Evolutionary conservation across 2,797 vertebrate genomes (phyloP), one percentile per base, ranked within the genome.

Genomic region (Alauda arvensis): DNA sequence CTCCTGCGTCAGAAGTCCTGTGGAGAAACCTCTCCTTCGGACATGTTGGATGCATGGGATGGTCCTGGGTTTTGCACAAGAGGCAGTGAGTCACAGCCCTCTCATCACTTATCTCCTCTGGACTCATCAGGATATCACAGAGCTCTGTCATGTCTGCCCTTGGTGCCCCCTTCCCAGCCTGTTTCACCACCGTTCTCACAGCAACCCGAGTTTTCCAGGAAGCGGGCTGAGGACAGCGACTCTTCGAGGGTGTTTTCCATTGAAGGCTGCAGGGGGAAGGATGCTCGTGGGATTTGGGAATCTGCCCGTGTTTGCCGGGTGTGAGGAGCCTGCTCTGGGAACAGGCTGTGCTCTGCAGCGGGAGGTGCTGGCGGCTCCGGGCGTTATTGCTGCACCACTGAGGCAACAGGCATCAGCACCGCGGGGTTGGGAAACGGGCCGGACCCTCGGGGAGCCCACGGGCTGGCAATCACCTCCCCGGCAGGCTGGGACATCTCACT

Each of bases 101-200:
- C 45, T 62, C 59, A 15, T 40, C 37, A 17, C 26, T 67, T 72
- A 42, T 42, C 56, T 78, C 40, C 81, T 60, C 56, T 23, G 28
- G 31, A 40, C 20, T 75, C n/a, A 10, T 6, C 2, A 2, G 34
- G 42, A 2, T 31, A 24, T 53, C 23, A 46, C 67, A 72, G 48
- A 72, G 37, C 34, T 45, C 0, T 0, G 29, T 8, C 83, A 67
- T 0, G 0, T 46, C 43, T 66, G 57, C 39, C 45, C 56, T 26
- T 5, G 3, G 16, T 62, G 48, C 14, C 77, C 68, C 42, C 34
- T 46, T 85, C 67, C 59, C 77, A 60, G 40, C 48, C 40, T 24
- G 6, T 87, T 78, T 68, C 77, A 42, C 33, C 83, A 39, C 19
- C 6, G 4, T 31, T 57, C 6, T 37, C 78, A 48, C 42, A 13